A percentile compares a stretch with the other conserved stretches of the same genome.
Evolutionary conservation across 2,113 vertebrate species (phyloP).

Genomic region (Mus pahari): DNA sequence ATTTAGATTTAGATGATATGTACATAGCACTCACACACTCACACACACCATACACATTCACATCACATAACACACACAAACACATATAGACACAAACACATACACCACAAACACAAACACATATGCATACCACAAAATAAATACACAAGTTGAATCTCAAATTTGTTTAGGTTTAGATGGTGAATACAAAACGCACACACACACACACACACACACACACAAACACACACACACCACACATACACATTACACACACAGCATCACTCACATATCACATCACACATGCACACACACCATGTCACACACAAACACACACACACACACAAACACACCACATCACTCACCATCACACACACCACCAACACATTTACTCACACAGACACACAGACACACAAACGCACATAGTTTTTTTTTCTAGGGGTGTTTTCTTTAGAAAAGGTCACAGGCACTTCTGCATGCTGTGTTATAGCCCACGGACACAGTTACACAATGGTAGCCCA

Average conservation of each 20-base stretch:
- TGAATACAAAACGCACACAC: neutral
- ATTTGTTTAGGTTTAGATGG: slow-evolving; percentile 19
- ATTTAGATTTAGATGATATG: slow-evolving; percentile 30
- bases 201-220: neutral
- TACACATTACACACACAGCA: neutral
- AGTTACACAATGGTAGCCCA: neutral
- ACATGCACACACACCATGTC: neutral
- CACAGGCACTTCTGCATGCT: neutral
- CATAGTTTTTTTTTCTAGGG: neutral
- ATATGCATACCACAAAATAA: neutral
- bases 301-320: neutral
- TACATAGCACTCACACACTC: neutral
- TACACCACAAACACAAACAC: neutral
- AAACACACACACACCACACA: neutral
- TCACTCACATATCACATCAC: neutral
- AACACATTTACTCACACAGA: neutral
- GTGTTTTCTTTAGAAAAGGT: neutral
- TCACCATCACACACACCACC: neutral
- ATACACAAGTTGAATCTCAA: neutral
- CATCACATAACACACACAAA: neutral
- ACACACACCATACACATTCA: neutral
- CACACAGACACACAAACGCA: neutral
- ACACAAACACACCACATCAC: neutral
- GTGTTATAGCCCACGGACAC: neutral
- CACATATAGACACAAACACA: neutral